Percentiles rank a stretch among this genome's conserved stretches.
Evolutionary conservation across 2,888 invertebrate genomes (phyloP).

Genomic region (Sphaerophoria taeniata): DNA sequence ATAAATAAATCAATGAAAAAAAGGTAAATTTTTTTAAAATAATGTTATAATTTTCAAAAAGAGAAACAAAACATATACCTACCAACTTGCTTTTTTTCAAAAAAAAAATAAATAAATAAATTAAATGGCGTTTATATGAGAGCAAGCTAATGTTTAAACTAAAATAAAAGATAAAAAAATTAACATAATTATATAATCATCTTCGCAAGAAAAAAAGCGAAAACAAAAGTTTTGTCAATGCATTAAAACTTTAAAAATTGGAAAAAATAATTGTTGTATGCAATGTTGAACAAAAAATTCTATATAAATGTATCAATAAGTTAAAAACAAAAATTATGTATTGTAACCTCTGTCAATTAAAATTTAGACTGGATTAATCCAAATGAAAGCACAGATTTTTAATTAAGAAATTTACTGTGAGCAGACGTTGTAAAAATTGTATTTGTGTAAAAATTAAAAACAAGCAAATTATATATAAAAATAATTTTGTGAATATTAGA

Average conservation of each 20-base stretch:
- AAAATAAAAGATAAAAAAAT: background rate
- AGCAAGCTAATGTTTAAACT: background rate
- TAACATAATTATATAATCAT: conserved; percentile 44
- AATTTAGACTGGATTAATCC: conserved; percentile 82
- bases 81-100: conserved; percentile 31
- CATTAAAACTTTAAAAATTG: conserved; percentile 38
- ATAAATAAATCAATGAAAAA: conserved; percentile 46
- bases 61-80: no score
- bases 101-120: background rate
- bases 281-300: conserved; percentile 51
- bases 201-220: conserved; percentile 19
- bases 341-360: conserved; percentile 83
- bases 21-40: conserved; percentile 19
- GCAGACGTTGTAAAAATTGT: conserved; percentile 33
- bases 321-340: conserved; percentile 75
- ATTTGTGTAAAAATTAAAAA: conserved; percentile 36
- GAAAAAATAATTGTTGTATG: conserved; percentile 49
- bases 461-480: background rate
- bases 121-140: background rate
- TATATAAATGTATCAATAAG: conserved; percentile 48
- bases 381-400: conserved; percentile 67
- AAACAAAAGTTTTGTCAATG: conserved; percentile 47
- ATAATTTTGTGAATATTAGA: conserved; percentile 68
- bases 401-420: conserved; percentile 32
- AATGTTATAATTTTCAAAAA: background rate